phyloP scores from a whole-genome alignment of 2,888 invertebrate genomes.

The Plagodis pulveraria region DNA sequence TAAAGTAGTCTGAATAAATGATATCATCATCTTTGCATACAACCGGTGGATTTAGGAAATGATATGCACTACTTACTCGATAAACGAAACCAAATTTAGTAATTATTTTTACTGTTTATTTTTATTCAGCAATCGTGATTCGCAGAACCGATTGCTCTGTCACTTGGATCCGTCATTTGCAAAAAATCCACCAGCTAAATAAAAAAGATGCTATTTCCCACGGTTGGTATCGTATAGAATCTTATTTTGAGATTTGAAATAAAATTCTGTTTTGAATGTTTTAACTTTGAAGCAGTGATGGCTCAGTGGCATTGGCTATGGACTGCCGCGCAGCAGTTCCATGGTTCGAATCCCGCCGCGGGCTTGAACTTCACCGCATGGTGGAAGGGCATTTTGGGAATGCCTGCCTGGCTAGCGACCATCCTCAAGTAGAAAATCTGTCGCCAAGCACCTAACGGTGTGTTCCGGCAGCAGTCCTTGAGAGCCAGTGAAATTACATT shows the following conservation, averaged over 20 bases:
- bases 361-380: no score
- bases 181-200: constrained; percentile 57
- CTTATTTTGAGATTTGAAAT: constrained; percentile 15
- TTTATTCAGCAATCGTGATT: constrained; percentile 57
- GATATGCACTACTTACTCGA: constrained; percentile 68
- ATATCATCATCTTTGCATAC: constrained; percentile 60
- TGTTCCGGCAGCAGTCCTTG: no score
- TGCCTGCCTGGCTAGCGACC: no score
- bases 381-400: no score
- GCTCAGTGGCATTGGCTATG: no score
- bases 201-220: constrained; percentile 64
- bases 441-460: no score
- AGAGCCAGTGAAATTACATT: no score
- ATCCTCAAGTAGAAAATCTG: no score
- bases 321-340: no score
- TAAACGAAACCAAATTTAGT: constrained; percentile 59
- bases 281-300: no score
- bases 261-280: constrained; percentile 15
- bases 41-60: constrained; percentile 52
- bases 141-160: constrained; percentile 67
- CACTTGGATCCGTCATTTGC: constrained; percentile 61
- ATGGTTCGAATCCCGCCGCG: no score
- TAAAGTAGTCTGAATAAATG: constrained; percentile 47
- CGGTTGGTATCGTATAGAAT: constrained; percentile 41
- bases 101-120: constrained; percentile 56